Conservation (phyloP, 2,888 invertebrate genomes). For the Microctonus brassicae region DNA sequence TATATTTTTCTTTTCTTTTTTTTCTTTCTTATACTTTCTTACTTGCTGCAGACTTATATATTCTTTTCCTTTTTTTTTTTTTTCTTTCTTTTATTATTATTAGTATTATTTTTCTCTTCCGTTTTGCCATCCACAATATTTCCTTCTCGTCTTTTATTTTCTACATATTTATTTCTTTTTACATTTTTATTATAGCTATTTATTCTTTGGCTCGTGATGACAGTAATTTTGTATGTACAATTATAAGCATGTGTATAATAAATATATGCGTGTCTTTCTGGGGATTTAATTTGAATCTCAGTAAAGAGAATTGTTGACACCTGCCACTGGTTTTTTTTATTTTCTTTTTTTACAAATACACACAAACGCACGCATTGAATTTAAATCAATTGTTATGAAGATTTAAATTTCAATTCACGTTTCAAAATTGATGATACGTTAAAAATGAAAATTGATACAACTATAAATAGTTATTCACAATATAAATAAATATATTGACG, state of each 20-base stretch:
- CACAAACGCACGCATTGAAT: conserved; percentile 13
- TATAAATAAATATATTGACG: no score
- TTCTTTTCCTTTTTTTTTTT: not conserved
- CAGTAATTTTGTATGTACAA: not conserved
- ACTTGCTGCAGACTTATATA: not conserved
- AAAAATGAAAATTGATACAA: not conserved
- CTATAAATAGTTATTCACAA: no score
- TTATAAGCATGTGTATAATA: not conserved
- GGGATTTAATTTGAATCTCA: not conserved
- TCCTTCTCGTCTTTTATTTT: conserved; percentile 6
- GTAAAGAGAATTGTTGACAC: not conserved
- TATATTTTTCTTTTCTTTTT: not conserved
- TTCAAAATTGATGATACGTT: not conserved
- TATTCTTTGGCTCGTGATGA: not conserved
- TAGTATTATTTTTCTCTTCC: not conserved
- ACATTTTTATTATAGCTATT: not conserved
- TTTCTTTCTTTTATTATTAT: not conserved
- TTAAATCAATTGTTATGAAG: not conserved
- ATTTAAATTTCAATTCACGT: conserved; percentile 1
- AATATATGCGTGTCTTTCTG: not conserved
- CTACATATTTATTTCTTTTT: not conserved
- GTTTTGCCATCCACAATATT: conserved; percentile 7
- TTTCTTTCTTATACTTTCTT: no score
- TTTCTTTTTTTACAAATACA: no score
- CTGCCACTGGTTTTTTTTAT: no score